Percentiles rank a stretch among this genome's conserved stretches.
Evolutionary conservation across 2,888 invertebrate species (phyloP).

Genomic region (Drosophila dives): DNA sequence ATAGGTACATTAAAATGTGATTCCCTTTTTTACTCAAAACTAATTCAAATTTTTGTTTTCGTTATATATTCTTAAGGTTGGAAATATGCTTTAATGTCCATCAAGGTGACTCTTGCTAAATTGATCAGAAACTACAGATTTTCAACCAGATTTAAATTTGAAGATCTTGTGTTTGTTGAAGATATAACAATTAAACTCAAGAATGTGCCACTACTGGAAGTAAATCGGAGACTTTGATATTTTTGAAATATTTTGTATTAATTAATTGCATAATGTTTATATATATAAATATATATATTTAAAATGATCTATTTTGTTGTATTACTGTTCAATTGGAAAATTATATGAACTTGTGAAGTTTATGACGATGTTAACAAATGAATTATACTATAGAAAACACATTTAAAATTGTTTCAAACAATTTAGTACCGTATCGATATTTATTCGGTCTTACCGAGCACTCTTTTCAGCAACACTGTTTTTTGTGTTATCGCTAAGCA

Average conservation of each 20-base stretch:
- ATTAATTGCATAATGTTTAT: slow-evolving; percentile 3
- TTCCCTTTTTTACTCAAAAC: neutral
- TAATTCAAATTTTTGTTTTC: neutral
- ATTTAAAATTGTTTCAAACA: neutral
- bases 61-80: slow-evolving; percentile 63
- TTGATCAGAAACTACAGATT: slow-evolving; percentile 80
- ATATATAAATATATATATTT: neutral
- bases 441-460: neutral
- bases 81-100: slow-evolving; percentile 80
- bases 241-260: neutral
- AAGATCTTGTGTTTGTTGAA: slow-evolving; percentile 81
- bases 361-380: neutral
- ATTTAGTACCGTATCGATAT: neutral
- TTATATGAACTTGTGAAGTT: neutral
- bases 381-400: neutral
- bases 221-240: slow-evolving; percentile 58
- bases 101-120: slow-evolving; percentile 80
- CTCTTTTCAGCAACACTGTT: neutral
- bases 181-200: slow-evolving; percentile 81
- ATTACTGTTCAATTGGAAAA: neutral
- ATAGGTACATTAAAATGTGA: slow-evolving; percentile 68
- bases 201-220: slow-evolving; percentile 67
- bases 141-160: slow-evolving; percentile 76
- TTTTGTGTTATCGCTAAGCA: neutral
- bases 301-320: neutral